Base-by-base conservation (phyloP, 2,797 vertebrate species). In the Lagodon rhomboides region DNA sequence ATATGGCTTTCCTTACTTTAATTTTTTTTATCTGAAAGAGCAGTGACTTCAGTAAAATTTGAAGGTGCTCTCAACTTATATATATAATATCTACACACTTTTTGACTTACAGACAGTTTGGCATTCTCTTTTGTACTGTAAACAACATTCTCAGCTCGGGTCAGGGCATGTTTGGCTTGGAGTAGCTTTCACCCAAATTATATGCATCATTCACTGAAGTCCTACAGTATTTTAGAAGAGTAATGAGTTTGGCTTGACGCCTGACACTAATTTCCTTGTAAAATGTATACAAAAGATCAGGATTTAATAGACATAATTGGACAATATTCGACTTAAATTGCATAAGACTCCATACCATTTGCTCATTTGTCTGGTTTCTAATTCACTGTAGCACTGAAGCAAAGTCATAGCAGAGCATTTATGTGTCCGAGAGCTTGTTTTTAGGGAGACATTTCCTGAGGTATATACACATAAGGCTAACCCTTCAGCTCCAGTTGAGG, bases 111-210 rank as follows among this genome's bases (percentile, higher is more conserved):
- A 70, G 49, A 23, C 2, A 56, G n/a, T 61, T 82, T 76, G 54
- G n/a, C 17, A 41, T 62, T 22, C 61, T 55, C 12, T 49, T 49
- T 68, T 73, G 12, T 60, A 34, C 64, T 51, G 72, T 30, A 63
- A 73, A 76, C 27, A 64, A 64, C 68, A 65, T 67, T 85, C 77
- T 79, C 71, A 85, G 34, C 23, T 49, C 54, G 59, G 41, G 43
- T 69, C 77, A 87, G 27, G 64, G 43, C 44, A 20, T 82, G 77
- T 86, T 88, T 89, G 41, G 12, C 46, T 89, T 83, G 78, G 84
- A 85, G 41, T 17, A 47, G 50, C 68, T 67, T 75, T 67, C 18
- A 27, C 53, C 34, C 43, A 71, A 79, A 83, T 78, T 49, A 60
- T 41, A 70, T 30, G 10, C 53, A 69, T 68, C 20, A 53, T 47